Evolutionary conservation across 2,797 vertebrate species (phyloP).

Genomic region (Chrosomus eos): DNA sequence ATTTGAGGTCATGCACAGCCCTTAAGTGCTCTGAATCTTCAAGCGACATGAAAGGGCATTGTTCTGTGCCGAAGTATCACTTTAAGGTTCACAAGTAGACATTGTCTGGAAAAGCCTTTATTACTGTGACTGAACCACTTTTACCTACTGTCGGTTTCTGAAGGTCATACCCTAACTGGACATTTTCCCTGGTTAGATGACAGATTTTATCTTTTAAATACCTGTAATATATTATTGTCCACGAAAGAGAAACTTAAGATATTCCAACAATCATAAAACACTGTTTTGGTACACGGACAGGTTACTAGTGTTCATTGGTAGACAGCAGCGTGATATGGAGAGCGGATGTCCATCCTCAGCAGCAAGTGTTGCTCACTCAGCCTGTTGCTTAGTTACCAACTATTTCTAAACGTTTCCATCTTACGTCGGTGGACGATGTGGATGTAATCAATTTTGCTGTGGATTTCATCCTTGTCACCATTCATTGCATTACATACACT

Average conservation of each 20-base stretch:
- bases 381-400: constrained; percentile 59
- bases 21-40: constrained; percentile 36
- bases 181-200: constrained; percentile 7
- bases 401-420: constrained; percentile 50
- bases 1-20: not conserved
- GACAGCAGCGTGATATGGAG: not conserved
- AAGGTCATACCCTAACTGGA: constrained; percentile 8
- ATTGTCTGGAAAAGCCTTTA: constrained; percentile 1
- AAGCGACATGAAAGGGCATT: constrained; percentile 25
- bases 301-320: constrained; percentile 3
- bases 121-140: constrained; percentile 15
- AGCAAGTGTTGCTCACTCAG: constrained; percentile 38
- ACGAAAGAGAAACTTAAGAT: not conserved
- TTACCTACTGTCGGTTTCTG: not conserved
- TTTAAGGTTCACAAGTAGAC: constrained; percentile 3
- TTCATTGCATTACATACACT: constrained; percentile 32
- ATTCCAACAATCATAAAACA: constrained; percentile 1
- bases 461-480: constrained; percentile 16
- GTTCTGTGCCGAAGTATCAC: constrained; percentile 17
- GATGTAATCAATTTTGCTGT: constrained; percentile 38
- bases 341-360: constrained; percentile 31
- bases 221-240: not conserved
- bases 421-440: constrained; percentile 10
- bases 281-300: not conserved
- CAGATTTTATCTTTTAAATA: not conserved